phyloP scores from a whole-genome alignment of 2,113 vertebrate genomes.

The Galbula dea region DNA sequence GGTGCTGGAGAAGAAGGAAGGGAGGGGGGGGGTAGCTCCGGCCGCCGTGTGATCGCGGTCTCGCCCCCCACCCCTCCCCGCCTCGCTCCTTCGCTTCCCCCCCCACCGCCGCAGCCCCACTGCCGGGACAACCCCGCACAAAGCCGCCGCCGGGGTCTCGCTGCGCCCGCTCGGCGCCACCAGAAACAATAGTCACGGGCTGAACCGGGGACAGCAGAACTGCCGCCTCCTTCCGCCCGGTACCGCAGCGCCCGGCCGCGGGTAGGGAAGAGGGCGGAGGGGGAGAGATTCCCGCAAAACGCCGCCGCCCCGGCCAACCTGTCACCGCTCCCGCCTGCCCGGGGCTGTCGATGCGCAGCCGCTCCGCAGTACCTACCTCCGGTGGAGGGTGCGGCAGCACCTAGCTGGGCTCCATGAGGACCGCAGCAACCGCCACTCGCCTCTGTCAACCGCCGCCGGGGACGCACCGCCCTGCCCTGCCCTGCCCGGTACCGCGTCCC shows the following conservation, averaged over 20 bases:
- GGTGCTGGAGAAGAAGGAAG: neutral
- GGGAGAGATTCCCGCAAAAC: neutral
- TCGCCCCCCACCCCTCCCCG: neutral
- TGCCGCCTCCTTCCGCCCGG: neutral
- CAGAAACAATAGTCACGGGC: constrained; percentile 3
- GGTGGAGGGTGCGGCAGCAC: neutral
- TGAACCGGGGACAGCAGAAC: neutral
- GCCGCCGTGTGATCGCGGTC: neutral
- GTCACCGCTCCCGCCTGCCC: neutral
- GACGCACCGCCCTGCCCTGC: neutral
- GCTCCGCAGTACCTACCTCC: neutral
- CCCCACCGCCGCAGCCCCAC: neutral
- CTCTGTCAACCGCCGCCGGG: constrained; percentile 1
- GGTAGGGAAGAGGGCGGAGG: neutral
- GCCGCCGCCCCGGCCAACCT: neutral
- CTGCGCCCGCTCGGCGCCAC: neutral
- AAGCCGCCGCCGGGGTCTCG: constrained; percentile 2
- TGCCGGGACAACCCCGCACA: constrained; percentile 6
- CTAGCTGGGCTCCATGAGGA: constrained; percentile 1
- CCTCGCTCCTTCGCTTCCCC: neutral
- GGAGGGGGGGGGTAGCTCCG: neutral
- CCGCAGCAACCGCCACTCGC: neutral
- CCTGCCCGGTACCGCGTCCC: neutral
- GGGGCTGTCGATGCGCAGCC: neutral
- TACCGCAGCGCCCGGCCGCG: neutral